Evolutionary conservation across 2,113 vertebrate genomes (phyloP).

Genomic region (Labeo rohita): DNA sequence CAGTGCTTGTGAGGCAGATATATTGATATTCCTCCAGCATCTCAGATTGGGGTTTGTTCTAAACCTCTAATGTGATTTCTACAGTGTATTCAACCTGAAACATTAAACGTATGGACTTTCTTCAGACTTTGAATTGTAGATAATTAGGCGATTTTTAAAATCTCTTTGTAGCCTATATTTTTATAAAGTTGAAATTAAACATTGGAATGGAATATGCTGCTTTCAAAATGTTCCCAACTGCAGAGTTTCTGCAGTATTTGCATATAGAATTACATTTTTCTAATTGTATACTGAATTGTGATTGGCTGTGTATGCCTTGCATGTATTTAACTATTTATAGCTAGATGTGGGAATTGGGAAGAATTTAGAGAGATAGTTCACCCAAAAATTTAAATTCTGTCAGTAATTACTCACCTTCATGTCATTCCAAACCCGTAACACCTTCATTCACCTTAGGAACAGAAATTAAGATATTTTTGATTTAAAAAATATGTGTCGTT

Average conservation of each 20-base stretch:
- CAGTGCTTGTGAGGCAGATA: neutral
- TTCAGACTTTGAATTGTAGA: neutral
- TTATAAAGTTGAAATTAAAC: neutral
- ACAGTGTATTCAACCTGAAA: neutral
- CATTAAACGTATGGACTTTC: neutral
- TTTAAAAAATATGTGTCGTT: too few relatives aligned
- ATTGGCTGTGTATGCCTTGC: too few relatives aligned
- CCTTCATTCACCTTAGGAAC: too few relatives aligned
- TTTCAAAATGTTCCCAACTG: neutral
- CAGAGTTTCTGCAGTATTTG: neutral
- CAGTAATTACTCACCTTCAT: too few relatives aligned
- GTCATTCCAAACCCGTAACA: too few relatives aligned
- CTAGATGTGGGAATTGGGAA: too few relatives aligned
- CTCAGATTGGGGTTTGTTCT: neutral
- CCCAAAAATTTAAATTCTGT: too few relatives aligned
- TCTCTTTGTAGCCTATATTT: neutral
- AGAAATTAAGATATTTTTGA: too few relatives aligned
- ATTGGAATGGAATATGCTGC: neutral
- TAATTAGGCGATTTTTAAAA: neutral
- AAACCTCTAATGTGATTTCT: neutral
- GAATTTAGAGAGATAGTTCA: too few relatives aligned
- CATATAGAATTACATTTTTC: too few relatives aligned
- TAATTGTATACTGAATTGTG: too few relatives aligned
- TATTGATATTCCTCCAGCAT: constrained; percentile 4
- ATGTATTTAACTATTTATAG: too few relatives aligned